These are phyloP conservation scores for Hippocampus kuda DNA, from an alignment of 2,797 vertebrate genomes.

Conservation along the genomic window DNA sequence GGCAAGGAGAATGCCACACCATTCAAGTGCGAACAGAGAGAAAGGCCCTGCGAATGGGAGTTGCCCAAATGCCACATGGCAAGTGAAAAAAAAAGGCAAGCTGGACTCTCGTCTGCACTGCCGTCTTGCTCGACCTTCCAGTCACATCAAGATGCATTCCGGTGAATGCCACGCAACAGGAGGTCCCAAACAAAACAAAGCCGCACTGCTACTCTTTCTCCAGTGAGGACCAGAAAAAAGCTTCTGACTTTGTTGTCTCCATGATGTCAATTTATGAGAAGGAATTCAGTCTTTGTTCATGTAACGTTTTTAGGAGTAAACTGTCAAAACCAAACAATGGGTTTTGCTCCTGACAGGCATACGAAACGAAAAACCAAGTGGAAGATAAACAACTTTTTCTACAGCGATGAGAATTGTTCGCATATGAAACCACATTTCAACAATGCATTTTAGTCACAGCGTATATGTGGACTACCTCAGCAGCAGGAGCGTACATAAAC, in stretches of 20 bases:
- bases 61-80: conserved; percentile 65
- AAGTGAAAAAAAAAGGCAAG: conserved; percentile 52
- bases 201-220: background rate
- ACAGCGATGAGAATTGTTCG: background rate
- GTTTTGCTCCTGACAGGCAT: background rate
- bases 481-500: too few relatives aligned
- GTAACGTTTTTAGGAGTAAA: background rate
- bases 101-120: conserved; percentile 57
- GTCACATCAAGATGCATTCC: conserved; percentile 57
- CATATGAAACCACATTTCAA: background rate
- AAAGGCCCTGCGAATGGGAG: conserved; percentile 57
- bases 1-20: conserved; percentile 57
- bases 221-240: background rate
- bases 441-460: background rate
- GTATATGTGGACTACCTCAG: background rate
- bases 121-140: conserved; percentile 54
- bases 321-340: background rate
- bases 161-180: conserved; percentile 51
- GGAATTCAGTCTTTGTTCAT: background rate
- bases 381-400: background rate
- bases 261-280: too few relatives aligned
- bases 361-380: background rate
- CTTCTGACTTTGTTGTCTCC: background rate
- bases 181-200: background rate
- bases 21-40: conserved; percentile 53